Base-by-base conservation (phyloP, 2,888 invertebrate genomes). In the Eupithecia exiguata region DNA sequence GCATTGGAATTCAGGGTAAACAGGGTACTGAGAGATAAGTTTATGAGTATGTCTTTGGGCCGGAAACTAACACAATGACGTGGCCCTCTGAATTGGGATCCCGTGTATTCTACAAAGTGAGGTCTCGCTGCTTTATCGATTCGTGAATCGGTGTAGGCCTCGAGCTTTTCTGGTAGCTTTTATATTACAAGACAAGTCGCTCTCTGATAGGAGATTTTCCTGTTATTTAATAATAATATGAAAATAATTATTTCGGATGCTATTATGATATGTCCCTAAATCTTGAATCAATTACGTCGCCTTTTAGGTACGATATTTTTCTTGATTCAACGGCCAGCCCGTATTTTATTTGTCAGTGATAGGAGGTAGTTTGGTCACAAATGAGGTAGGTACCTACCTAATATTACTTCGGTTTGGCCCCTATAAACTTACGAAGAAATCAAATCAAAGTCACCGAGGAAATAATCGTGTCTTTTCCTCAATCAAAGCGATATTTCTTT, bases 51-150 rank as follows among this genome's bases (percentile, higher is more conserved):
- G 75, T 78, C 73, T 70, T 77, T 74, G 62, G 69, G 68, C 43
- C 72, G 49, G 65, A 69, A 75, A 71, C 62, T 74, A 68, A 43
- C 76, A 68, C 80, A 81, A 80, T 82, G 74, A 63, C 75, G 74
- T 78, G 78, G 71, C 77, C 79, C 79, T 82, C 80, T 74, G 74
- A 83, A 81, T 81, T 76, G 77, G 76, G 80, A 81, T 73, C 74
- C 75, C 77, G 69, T 76, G 79, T 83, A 80, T 83, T 82, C 82
- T 80, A 75, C 77, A 79, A 81, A 81, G 81, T 49, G 76, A 75
- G 74, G 70, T 65, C 76, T 79, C 79, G 78, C 78, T 80, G 12
- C 36, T 84, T 81, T 83, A 84, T 85, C 79, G 82, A 84, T 83
- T 78, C 46, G 74, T 66, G 74, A 76, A 75, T 68, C 66, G 30